Evolutionary conservation across 2,797 vertebrate genomes (phyloP).

Genomic region (Acipenser oxyrinchus): DNA sequence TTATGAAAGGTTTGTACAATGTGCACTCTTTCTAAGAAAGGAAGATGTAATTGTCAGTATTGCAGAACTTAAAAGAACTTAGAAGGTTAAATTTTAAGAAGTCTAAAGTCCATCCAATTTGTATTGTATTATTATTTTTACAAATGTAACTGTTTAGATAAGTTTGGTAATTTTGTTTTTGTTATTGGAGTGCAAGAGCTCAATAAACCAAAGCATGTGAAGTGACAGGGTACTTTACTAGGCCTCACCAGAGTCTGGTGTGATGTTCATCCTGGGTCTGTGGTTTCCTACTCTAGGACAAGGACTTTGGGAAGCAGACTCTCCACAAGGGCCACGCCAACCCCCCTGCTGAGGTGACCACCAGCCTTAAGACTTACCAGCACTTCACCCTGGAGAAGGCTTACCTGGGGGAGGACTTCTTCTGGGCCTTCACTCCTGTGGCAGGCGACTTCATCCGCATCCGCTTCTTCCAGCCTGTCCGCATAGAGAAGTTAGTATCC

Average conservation of each 20-base stretch:
- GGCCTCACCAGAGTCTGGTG: background rate
- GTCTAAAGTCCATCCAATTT: no score
- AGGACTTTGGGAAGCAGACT: slow-evolving; percentile 91
- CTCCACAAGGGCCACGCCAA: slow-evolving; percentile 88
- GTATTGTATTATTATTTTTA: no score
- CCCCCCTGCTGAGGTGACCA: slow-evolving; percentile 90
- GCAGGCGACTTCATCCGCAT: slow-evolving; percentile 92
- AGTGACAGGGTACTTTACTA: no score
- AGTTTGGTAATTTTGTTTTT: no score
- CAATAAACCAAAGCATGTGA: no score
- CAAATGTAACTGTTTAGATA: no score
- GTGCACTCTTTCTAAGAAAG: no score
- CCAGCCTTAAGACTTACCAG: slow-evolving; percentile 97
- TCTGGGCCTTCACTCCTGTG: slow-evolving; percentile 94
- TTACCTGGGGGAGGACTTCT: slow-evolving; percentile 92
- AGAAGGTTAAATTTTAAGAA: no score
- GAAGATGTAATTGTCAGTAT: no score
- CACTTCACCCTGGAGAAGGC: slow-evolving; percentile 97
- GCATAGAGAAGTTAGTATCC: slow-evolving; percentile 76
- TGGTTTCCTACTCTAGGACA: slow-evolving; percentile 62
- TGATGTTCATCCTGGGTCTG: background rate
- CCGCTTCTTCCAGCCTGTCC: slow-evolving; percentile 88
- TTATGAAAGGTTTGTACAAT: no score
- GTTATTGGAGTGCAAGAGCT: no score
- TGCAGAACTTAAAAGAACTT: no score